Conservation (phyloP, 92 coral and sea anemone genomes). For the Palythoa caribaeorum region DNA sequence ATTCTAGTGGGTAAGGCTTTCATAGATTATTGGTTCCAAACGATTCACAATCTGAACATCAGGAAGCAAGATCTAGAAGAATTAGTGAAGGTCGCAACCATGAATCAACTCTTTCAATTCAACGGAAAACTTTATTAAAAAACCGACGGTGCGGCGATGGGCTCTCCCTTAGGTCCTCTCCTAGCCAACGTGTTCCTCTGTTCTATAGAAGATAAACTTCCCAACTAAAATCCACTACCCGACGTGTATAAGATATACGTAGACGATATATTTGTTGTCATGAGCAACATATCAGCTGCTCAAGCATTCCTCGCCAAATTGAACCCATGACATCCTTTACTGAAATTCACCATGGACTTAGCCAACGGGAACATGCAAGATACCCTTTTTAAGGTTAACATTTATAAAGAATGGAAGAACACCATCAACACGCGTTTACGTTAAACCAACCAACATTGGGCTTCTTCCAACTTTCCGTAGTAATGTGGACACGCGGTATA, state of each 20-base stretch:
- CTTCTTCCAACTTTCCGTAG: neutral
- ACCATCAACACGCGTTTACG: neutral
- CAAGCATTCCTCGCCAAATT: neutral
- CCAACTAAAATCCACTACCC: neutral
- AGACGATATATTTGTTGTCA: neutral
- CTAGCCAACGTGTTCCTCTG: neutral
- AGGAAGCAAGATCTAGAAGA: neutral
- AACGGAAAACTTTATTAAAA: neutral
- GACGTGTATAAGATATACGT: constrained; percentile 9
- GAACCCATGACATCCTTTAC: constrained; percentile 10
- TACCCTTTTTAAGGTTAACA: constrained; percentile 26
- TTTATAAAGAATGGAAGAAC: neutral
- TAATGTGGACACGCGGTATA: constrained; percentile 3
- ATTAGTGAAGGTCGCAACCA: neutral
- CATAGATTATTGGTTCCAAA: neutral
- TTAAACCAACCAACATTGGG: constrained; percentile 8
- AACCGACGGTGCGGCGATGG: too few relatives aligned
- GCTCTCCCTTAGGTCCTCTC: too few relatives aligned
- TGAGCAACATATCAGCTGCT: neutral
- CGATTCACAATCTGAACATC: neutral
- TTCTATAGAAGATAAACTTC: constrained; percentile 11
- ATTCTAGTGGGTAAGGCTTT: neutral
- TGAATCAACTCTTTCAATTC: neutral
- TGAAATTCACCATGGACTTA: constrained; percentile 9
- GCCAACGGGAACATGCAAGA: constrained; percentile 5